phyloP scores from a whole-genome alignment of 2,113 vertebrate genomes.

The Callocephalon fimbriatum region DNA sequence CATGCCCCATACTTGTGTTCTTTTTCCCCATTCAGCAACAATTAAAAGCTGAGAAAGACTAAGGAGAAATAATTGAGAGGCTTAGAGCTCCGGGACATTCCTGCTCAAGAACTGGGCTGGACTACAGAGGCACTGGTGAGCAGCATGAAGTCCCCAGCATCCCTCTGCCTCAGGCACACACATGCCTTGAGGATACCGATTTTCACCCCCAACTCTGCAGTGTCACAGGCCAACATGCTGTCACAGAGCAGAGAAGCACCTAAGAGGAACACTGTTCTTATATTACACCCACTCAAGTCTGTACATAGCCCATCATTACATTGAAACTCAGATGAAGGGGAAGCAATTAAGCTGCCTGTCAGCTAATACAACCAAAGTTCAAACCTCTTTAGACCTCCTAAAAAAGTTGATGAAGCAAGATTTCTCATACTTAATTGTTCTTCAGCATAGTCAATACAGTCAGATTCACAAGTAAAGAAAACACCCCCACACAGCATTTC shows the following conservation, averaged over 20 bases:
- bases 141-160: not conserved
- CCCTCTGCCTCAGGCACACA: not conserved
- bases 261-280: not conserved
- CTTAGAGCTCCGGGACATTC: not conserved
- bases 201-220: not conserved
- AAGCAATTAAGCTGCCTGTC: not conserved
- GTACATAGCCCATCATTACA: not conserved
- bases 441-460: not conserved
- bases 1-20: not conserved
- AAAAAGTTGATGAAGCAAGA: not conserved
- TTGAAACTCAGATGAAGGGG: not conserved
- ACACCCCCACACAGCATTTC: not conserved
- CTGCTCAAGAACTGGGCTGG: not conserved
- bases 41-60: not conserved
- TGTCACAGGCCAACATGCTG: rapidly evolving
- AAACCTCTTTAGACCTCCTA: not conserved
- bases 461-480: not conserved
- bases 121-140: not conserved
- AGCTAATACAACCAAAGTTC: not conserved
- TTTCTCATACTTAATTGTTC: not conserved
- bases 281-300: not conserved
- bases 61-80: not conserved
- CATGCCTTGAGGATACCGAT: not conserved
- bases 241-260: not conserved
- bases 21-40: not conserved